Conservation (phyloP, 2,888 invertebrate genomes). For the Caenorhabditis panamensis region DNA sequence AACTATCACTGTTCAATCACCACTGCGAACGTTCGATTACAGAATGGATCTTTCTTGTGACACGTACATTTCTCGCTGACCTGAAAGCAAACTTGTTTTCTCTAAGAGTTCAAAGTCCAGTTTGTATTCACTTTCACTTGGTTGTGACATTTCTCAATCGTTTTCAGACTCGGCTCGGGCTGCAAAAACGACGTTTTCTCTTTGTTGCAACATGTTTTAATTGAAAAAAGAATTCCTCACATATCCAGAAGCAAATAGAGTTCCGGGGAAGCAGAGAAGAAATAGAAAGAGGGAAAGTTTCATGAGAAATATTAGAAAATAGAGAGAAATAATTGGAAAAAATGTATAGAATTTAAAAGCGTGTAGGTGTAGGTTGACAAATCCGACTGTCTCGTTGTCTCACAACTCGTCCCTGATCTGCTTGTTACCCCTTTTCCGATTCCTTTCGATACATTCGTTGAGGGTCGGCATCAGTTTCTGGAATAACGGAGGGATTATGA, state of each 20-base stretch:
- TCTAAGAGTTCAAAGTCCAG: conserved; percentile 2
- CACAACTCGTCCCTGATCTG: conserved; percentile 38
- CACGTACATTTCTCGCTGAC: conserved; percentile 46
- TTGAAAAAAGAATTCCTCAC: conserved; percentile 40
- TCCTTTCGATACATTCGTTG: conserved; percentile 46
- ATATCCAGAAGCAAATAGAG: conserved; percentile 25
- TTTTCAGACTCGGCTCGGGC: conserved; percentile 46
- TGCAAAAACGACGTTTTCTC: conserved; percentile 27
- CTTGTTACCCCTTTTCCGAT: conserved; percentile 8
- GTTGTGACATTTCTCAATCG: conserved; percentile 49
- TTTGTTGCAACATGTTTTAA: neutral
- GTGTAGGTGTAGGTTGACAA: conserved; percentile 3
- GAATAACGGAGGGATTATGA: no score
- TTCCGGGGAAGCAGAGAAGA: conserved; percentile 19
- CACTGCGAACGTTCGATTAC: conserved; percentile 48
- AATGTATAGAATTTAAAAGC: neutral
- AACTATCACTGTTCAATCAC: conserved; percentile 6
- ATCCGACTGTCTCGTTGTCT: conserved; percentile 15
- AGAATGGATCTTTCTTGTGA: conserved; percentile 39
- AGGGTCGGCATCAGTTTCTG: conserved; percentile 59
- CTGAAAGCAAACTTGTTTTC: conserved; percentile 23
- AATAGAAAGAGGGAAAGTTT: conserved; percentile 10
- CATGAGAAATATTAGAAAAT: conserved; percentile 10
- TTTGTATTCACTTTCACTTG: conserved; percentile 41
- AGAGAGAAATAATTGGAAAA: conserved; percentile 4